Evolutionary conservation across 2,888 invertebrate species (phyloP).

Genomic region (Orchestes rusci): DNA sequence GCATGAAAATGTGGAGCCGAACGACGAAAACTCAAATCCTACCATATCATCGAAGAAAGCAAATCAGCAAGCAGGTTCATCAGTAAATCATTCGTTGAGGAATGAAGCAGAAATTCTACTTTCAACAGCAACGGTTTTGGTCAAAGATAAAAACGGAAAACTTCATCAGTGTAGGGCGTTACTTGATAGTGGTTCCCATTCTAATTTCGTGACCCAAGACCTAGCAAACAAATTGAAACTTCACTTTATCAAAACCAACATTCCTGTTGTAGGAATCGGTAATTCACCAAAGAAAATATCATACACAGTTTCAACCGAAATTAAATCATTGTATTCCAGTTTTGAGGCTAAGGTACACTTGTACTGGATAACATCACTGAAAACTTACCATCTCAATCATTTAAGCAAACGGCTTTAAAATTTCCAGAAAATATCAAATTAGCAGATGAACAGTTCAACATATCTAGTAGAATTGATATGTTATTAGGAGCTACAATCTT

Average conservation of each 20-base stretch:
- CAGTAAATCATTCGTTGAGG: conserved; percentile 1
- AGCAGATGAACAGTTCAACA: not conserved
- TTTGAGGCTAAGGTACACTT: not conserved
- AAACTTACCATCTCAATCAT: not conserved
- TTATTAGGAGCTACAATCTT: conserved; percentile 2
- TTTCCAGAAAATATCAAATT: conserved; percentile 2
- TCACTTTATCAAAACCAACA: too few relatives aligned
- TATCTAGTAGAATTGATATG: conserved; percentile 1
- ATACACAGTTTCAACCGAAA: too few relatives aligned
- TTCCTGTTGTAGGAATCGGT: too few relatives aligned
- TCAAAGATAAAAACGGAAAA: not conserved
- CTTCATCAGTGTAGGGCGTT: too few relatives aligned
- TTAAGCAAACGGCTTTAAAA: conserved; percentile 1
- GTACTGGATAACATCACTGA: conserved; percentile 1
- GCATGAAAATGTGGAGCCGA: not conserved
- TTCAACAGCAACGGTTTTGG: not conserved
- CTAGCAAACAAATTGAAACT: too few relatives aligned
- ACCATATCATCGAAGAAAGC: too few relatives aligned
- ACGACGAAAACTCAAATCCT: too few relatives aligned
- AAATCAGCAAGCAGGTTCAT: too few relatives aligned
- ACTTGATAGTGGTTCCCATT: too few relatives aligned
- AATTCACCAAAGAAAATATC: too few relatives aligned
- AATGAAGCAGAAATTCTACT: conserved; percentile 1
- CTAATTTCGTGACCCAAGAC: too few relatives aligned
- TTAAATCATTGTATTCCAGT: conserved; percentile 1